phyloP scores from a whole-genome alignment of 2,888 invertebrate genomes.

The Chloroclystis v-ata region DNA sequence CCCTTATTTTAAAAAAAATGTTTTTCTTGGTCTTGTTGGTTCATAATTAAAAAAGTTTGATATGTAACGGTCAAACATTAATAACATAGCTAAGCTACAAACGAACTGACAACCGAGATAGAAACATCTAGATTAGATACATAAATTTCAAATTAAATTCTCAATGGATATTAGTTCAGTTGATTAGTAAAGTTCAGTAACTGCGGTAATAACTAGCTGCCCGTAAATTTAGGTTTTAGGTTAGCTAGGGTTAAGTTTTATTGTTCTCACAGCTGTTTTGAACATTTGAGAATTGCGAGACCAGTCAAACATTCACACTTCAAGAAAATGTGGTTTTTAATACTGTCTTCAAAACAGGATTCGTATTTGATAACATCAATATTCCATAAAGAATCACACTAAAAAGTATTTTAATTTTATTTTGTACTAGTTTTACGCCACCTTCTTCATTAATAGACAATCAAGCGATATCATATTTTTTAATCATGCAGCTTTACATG shows the following conservation, averaged over 20 bases:
- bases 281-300: neutral
- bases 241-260: conserved; percentile 7
- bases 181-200: conserved; percentile 16
- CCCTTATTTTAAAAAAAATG: too few species aligned
- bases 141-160: conserved; percentile 9
- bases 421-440: too few species aligned
- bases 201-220: conserved; percentile 10
- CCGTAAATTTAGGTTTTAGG: conserved; percentile 12
- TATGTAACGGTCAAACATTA: too few species aligned
- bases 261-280: conserved; percentile 6
- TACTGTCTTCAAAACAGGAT: too few species aligned
- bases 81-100: neutral
- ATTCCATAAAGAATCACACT: too few species aligned
- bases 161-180: conserved; percentile 14
- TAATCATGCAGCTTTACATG: too few species aligned
- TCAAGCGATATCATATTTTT: too few species aligned
- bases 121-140: conserved; percentile 1
- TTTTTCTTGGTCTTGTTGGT: too few species aligned
- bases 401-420: too few species aligned
- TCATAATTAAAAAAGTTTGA: too few species aligned
- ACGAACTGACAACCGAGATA: neutral
- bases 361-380: too few species aligned
- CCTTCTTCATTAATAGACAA: too few species aligned
- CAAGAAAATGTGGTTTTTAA: neutral
- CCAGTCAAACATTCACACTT: neutral